Percentiles rank a stretch among this genome's conserved stretches.
These are phyloP conservation scores for Halesus radiatus DNA, from an alignment of 1,140 invertebrate genomes.

Conservation along the genomic window DNA sequence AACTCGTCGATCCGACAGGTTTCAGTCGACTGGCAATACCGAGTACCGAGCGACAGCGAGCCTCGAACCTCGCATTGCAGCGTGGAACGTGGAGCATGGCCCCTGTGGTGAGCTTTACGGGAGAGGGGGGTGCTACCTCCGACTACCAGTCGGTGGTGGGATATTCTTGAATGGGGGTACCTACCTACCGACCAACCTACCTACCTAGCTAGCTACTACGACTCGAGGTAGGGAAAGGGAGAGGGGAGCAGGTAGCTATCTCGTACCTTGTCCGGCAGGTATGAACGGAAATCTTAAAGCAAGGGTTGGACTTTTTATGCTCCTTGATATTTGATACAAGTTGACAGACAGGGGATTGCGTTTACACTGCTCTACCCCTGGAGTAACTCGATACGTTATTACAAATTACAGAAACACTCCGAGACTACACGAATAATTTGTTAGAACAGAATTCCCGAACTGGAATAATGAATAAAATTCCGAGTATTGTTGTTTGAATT, in stretches of 20 bases:
- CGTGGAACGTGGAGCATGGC: too few species aligned
- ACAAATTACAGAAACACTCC: slow-evolving; percentile 27
- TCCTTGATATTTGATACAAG: slow-evolving; percentile 31
- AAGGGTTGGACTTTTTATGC: slow-evolving; percentile 26
- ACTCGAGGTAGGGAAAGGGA: neutral
- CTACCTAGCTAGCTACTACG: neutral
- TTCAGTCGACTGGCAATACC: neutral
- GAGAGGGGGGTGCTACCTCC: neutral
- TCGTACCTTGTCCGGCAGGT: slow-evolving; percentile 7
- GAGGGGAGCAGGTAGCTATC: slow-evolving; percentile 26
- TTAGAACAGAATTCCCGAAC: neutral
- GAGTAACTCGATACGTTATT: slow-evolving; percentile 7
- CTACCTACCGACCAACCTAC: neutral
- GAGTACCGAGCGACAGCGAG: too few species aligned
- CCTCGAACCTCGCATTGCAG: too few species aligned
- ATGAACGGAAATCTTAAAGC: slow-evolving; percentile 15
- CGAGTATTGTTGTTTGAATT: too few species aligned
- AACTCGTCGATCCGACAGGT: neutral
- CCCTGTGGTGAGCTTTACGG: neutral
- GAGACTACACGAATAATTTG: neutral
- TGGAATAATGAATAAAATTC: too few species aligned
- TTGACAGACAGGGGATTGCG: slow-evolving; percentile 9
- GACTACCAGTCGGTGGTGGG: neutral
- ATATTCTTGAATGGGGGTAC: slow-evolving; percentile 12
- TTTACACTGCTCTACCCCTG: neutral